A percentile compares a stretch with the other conserved stretches of the same genome.
Evolutionary conservation across 2,113 vertebrate genomes (phyloP).

Genomic region (Leucosticte australis): DNA sequence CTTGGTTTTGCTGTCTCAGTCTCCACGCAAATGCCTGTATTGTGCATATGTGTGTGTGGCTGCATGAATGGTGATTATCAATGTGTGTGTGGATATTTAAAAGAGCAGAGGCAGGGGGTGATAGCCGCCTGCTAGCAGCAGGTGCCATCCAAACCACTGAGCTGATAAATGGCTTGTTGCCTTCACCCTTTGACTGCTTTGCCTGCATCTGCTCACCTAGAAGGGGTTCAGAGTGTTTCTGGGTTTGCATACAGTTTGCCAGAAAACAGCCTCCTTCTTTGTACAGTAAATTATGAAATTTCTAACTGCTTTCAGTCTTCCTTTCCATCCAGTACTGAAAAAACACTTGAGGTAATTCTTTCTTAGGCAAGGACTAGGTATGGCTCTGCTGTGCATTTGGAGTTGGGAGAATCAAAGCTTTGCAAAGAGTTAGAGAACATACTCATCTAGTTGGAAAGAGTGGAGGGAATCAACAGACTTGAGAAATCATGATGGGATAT

Average conservation of each 20-base stretch:
- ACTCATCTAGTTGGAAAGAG: not conserved
- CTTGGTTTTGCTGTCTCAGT: not conserved
- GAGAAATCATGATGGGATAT: not conserved
- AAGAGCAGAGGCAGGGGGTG: not conserved
- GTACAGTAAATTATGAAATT: not conserved
- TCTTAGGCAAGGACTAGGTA: not conserved
- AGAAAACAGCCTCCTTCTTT: not conserved
- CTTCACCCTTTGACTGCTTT: not conserved
- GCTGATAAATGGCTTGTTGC: not conserved
- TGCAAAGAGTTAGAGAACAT: not conserved
- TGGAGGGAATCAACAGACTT: not conserved
- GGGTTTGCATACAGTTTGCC: not conserved
- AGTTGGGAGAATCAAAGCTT: not conserved
- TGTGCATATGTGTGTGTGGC: not conserved
- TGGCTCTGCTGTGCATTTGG: not conserved
- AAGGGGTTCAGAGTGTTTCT: not conserved
- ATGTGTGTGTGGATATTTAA: not conserved
- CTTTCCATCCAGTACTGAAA: not conserved
- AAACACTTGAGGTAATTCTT: not conserved
- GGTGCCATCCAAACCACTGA: not conserved
- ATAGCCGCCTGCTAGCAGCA: not conserved
- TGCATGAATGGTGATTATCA: not conserved
- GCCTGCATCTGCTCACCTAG: not conserved
- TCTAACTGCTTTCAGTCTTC: not conserved
- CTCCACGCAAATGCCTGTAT: rapidly evolving